Base-by-base conservation (phyloP, 2,113 vertebrate genomes). In the Alces alces region DNA sequence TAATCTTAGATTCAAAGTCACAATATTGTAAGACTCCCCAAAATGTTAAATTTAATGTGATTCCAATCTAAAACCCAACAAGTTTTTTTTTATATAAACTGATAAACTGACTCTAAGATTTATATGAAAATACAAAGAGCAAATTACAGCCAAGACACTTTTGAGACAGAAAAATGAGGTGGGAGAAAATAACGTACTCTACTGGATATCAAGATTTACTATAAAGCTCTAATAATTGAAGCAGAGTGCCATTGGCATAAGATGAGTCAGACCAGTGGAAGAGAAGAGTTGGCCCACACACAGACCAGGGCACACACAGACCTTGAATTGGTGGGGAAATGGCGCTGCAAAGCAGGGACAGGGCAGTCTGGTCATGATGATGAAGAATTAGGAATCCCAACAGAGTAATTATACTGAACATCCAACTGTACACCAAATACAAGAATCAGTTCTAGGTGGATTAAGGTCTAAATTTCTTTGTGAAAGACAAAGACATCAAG, bases 1-100 rank as follows among this genome's bases (percentile, higher is more conserved):
- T 52, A 76, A 85, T 88, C 58, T 85, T 66, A 30, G 30, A 84
- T 61, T 91, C 36, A 78, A 95, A 89, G 25, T 91, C 86, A 96
- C 79, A 92, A 57, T 92, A 92, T 87, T 83, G 3, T 50, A 91
- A 95, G 85, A 66, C 13, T 94, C 27, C 55, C 13, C 25, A 82
- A 89, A 89, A 93, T 86, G 43, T 82, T 89, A 83, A 78, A 50
- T 61, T 85, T 82, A 55, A 61, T 36, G 4, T 33, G 30, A 91
- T 76, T 11, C 64, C 21, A 93, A 14, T 85, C 47, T 17, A 88
- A 86, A 92, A 70, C 58, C 52, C 43, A 79, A 43, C 7, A 88
- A 43, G 16, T 16, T 54, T 86, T 94, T 70, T 92, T 92, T 86
- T 11, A 7, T n/a, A 43, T 85, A 60, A 73, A 14, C 85, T 79